Conservation (phyloP, 2,888 invertebrate genomes). For the Rhagophthalmus giganteus region DNA sequence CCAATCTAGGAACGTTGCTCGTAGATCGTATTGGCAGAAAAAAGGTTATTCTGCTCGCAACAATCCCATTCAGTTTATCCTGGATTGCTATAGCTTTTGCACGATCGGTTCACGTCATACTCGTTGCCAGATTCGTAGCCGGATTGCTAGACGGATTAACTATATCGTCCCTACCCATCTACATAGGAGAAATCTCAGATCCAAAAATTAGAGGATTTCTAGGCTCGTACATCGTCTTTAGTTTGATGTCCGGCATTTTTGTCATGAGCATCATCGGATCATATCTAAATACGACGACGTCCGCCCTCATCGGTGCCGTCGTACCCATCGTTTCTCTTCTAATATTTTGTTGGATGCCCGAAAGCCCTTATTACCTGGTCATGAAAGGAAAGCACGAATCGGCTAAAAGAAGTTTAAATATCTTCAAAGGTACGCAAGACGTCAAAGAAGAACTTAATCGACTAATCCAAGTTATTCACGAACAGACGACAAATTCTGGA, state of each 20-base stretch:
- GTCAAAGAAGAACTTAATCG: constrained; percentile 55
- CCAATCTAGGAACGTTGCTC: constrained; percentile 64
- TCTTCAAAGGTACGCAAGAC: constrained; percentile 56
- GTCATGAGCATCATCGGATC: constrained; percentile 57
- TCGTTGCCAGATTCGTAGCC: constrained; percentile 60
- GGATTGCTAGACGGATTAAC: constrained; percentile 60
- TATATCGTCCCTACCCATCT: constrained; percentile 59
- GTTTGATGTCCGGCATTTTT: constrained; percentile 59
- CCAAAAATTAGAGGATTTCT: constrained; percentile 62
- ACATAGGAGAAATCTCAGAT: constrained; percentile 64
- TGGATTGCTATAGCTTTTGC: constrained; percentile 67
- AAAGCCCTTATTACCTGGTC: constrained; percentile 60
- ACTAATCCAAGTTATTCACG: constrained; percentile 44
- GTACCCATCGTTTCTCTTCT: constrained; percentile 56
- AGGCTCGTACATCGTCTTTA: constrained; percentile 62
- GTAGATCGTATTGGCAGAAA: constrained; percentile 69
- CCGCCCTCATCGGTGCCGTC: constrained; percentile 57
- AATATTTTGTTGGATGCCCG: constrained; percentile 60
- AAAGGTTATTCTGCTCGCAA: constrained; percentile 64
- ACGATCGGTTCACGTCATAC: constrained; percentile 59
- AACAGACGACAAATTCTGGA: constrained; percentile 58
- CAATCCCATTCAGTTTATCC: constrained; percentile 64
- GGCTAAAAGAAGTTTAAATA: constrained; percentile 56
- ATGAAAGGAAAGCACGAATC: constrained; percentile 52
- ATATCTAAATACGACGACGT: constrained; percentile 55